Evolutionary conservation across 1,140 invertebrate species (phyloP).

Genomic region (Mercenaria mercenaria): DNA sequence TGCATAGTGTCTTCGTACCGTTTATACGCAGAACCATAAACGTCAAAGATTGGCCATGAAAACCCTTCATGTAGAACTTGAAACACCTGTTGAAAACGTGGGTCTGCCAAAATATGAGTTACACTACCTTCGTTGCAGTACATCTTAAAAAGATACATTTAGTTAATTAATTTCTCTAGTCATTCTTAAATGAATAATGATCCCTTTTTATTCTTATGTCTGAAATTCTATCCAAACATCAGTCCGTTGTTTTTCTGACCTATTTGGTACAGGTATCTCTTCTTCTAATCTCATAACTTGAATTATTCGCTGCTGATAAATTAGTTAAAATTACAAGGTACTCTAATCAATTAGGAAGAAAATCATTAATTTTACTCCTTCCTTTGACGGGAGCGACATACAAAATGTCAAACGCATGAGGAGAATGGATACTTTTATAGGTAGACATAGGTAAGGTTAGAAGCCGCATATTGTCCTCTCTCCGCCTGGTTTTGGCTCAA

Average conservation of each 20-base stretch:
- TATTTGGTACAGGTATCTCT: background rate
- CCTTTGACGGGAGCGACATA: conserved; percentile 20
- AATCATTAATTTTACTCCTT: conserved; percentile 52
- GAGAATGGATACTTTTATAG: conserved; percentile 2
- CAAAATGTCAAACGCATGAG: conserved; percentile 47
- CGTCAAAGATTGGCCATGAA: conserved; percentile 7
- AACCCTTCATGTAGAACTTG: background rate
- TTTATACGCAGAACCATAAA: background rate
- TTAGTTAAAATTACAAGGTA: conserved; percentile 56
- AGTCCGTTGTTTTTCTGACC: conserved; percentile 4
- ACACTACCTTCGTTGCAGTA: background rate
- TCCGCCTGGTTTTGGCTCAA: conserved; percentile 50
- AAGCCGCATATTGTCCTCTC: conserved; percentile 38
- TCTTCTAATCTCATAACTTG: conserved; percentile 1
- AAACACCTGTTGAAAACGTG: conserved; percentile 1
- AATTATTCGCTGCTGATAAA: conserved; percentile 35
- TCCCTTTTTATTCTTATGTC: background rate
- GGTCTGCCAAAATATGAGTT: background rate
- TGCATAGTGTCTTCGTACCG: background rate
- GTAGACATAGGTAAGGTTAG: conserved; percentile 58
- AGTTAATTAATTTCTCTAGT: background rate
- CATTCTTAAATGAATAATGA: background rate
- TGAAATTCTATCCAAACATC: conserved; percentile 19
- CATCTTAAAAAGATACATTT: background rate
- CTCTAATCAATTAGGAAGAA: conserved; percentile 55